phyloP scores from a whole-genome alignment of 2,113 vertebrate genomes.

The Poecile atricapillus region DNA sequence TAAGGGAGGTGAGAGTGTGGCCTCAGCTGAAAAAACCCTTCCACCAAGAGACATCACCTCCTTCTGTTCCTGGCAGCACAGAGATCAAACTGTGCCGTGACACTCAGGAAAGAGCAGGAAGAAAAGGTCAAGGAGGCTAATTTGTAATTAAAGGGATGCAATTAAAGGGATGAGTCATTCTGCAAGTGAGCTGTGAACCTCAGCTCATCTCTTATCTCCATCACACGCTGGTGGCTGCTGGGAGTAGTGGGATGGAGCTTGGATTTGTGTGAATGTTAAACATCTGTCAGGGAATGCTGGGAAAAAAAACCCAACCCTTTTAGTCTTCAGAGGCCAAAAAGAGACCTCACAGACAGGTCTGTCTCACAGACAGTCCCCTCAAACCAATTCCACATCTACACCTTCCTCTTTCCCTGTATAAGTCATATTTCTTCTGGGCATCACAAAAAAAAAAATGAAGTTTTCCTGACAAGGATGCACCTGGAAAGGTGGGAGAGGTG shows the following conservation, averaged over 20 bases:
- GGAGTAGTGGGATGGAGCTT: not conserved
- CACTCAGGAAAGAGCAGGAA: not conserved
- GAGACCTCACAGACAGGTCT: not conserved
- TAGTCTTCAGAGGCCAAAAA: not conserved
- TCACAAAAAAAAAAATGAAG: not conserved
- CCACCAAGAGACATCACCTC: fast-evolving
- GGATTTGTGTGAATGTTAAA: not conserved
- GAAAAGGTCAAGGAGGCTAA: constrained; percentile 55
- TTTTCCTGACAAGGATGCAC: not conserved
- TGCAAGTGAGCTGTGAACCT: constrained; percentile 8
- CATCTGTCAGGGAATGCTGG: not conserved
- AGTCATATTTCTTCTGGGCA: not conserved
- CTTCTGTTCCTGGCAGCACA: not conserved
- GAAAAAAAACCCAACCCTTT: not conserved
- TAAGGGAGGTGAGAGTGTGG: not conserved
- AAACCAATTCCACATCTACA: not conserved
- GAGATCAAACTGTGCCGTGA: not conserved
- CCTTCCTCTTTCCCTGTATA: not conserved
- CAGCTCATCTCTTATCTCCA: not conserved
- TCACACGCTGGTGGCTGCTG: not conserved
- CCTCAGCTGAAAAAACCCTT: not conserved
- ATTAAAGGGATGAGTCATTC: constrained; percentile 54
- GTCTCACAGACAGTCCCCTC: not conserved
- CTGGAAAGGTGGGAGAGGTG: not conserved
- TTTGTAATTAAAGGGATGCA: constrained; percentile 46